Evolutionary conservation across 1,140 invertebrate species (phyloP), one percentile per base, ranked within the genome.

Genomic region (Aplysia californica): DNA sequence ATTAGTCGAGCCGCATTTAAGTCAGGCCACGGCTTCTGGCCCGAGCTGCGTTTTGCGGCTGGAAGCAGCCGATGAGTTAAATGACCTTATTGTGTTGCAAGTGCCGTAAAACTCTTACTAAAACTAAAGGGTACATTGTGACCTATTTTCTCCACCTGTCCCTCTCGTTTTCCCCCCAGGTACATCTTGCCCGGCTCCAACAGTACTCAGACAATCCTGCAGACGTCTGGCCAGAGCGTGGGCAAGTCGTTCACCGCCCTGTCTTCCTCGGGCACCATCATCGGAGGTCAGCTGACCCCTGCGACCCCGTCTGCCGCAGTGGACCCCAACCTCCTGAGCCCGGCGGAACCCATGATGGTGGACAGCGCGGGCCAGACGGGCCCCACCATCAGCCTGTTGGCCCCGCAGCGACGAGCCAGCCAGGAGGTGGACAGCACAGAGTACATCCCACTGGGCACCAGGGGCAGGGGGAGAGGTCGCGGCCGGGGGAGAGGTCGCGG

Each of bases 271-370:
- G 71, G 71, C 58, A 74, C 71, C 21, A 74, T 74, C 35, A 74
- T 74, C 64, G 71, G 71, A 56, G 71, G 71, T 64, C 71, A 74
- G n/a, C 58, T 74, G 21, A 74, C 71, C 4, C 71, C 71, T 29
- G 58, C 59, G 29, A 55, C 38, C 35, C 50, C 29, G 20, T 50
- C 69, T 15, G 56, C 69, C 23, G 38, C 69, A 33, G 59, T 71
- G 69, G 67, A 69, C 39, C 67, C 44, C 10, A 44, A 69, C 35
- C 6, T n/a, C n/a, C n/a, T n/a, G n/a, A n/a, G n/a, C n/a, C 10
- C 10, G n/a, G n/a, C 44, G n/a, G 10, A 10, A 15, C 44, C 44
- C 10, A 50, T 59, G 31, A 26, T 21, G 3, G 5, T 58, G 23
- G 21, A 26, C 23, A 18, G 26, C 23, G 2, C 18, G 23, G 69